Evolutionary conservation across 2,888 invertebrate genomes (phyloP).

Genomic region (Acanthococcus lagerstroemiae): DNA sequence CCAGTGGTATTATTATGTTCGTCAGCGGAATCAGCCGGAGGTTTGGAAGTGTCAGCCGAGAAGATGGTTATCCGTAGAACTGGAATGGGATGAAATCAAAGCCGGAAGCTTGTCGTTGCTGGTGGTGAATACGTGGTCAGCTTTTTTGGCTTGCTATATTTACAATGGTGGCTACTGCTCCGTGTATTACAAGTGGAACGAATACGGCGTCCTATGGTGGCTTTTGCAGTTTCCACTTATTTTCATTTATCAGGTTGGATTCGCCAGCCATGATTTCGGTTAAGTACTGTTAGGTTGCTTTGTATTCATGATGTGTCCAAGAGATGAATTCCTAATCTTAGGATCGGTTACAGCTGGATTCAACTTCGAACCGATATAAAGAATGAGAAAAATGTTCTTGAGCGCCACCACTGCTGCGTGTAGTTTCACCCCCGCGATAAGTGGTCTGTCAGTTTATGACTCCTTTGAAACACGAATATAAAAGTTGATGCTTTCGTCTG

Average conservation of each 20-base stretch:
- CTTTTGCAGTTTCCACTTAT: slow-evolving; percentile 54
- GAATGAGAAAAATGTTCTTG: no score
- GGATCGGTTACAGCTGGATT: no score
- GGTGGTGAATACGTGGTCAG: slow-evolving; percentile 49
- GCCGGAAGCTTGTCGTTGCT: slow-evolving; percentile 52
- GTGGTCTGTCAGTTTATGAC: no score
- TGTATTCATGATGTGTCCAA: no score
- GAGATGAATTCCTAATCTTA: no score
- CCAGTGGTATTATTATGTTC: slow-evolving; percentile 63
- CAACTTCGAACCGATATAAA: no score
- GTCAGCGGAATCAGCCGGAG: slow-evolving; percentile 49
- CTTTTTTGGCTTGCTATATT: slow-evolving; percentile 55
- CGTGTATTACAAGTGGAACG: slow-evolving; percentile 53
- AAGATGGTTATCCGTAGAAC: slow-evolving; percentile 55
- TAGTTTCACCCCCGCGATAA: no score
- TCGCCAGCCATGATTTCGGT: no score
- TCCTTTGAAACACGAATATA: no score
- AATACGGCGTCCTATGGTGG: slow-evolving; percentile 57
- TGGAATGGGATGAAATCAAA: slow-evolving; percentile 59
- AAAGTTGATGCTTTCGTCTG: no score
- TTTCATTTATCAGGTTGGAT: slow-evolving; percentile 52
- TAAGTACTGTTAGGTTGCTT: no score
- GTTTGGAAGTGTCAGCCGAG: slow-evolving; percentile 66
- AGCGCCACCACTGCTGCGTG: no score
- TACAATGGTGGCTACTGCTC: slow-evolving; percentile 53